Evolutionary conservation across 2,888 invertebrate genomes (phyloP).

Genomic region (Eurytoma adleriae): DNA sequence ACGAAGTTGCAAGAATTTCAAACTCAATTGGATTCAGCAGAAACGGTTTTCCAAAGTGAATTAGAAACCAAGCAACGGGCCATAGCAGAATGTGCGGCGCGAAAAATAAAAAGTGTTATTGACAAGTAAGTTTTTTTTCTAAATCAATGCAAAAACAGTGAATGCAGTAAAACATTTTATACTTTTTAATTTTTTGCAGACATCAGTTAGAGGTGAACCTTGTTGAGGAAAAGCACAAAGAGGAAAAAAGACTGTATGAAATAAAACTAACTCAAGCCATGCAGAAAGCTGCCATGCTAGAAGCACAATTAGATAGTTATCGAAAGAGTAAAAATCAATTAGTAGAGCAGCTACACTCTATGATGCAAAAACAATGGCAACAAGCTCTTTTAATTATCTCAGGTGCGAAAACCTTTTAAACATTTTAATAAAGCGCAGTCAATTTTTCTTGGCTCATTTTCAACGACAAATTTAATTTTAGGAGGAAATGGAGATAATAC

Average conservation of each 20-base stretch:
- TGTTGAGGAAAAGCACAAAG: conserved; percentile 86
- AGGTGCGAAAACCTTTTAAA: conserved; percentile 59
- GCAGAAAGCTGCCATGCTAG: conserved; percentile 82
- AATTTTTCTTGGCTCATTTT: no score
- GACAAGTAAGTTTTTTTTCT: conserved; percentile 77
- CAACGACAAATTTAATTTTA: conserved; percentile 49
- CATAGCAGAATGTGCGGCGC: conserved; percentile 84
- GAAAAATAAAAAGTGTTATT: conserved; percentile 84
- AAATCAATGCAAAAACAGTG: conserved; percentile 13
- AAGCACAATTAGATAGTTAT: conserved; percentile 78
- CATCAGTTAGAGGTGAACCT: conserved; percentile 86
- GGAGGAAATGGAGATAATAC: conserved; percentile 68
- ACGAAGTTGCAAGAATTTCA: conserved; percentile 88
- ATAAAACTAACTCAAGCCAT: conserved; percentile 84
- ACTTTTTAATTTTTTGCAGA: conserved; percentile 73
- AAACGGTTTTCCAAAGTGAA: conserved; percentile 81
- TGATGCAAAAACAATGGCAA: conserved; percentile 90
- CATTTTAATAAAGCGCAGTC: not conserved
- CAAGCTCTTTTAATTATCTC: conserved; percentile 85
- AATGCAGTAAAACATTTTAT: conserved; percentile 15
- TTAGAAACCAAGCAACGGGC: conserved; percentile 81
- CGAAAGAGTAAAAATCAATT: conserved; percentile 81
- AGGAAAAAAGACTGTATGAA: conserved; percentile 86
- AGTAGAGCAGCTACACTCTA: conserved; percentile 85
- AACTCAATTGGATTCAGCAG: conserved; percentile 84